These are phyloP conservation scores for Caenorhabditis virilis DNA, from an alignment of 2,888 invertebrate genomes.

Conservation along the genomic window DNA sequence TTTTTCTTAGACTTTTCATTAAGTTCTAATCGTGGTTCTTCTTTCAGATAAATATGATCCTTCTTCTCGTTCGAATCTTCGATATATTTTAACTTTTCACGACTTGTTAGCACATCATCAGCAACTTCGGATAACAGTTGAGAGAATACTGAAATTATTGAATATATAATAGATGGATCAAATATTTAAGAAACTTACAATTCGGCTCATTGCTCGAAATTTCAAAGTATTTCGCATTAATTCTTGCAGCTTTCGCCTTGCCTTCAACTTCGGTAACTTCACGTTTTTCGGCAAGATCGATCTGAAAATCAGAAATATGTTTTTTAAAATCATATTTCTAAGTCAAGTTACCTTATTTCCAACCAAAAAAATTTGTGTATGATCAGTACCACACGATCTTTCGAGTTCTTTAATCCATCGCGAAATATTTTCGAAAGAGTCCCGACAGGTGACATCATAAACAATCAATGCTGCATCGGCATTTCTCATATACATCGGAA, in stretches of 20 bases:
- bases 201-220: constrained; percentile 34
- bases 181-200: constrained; percentile 18
- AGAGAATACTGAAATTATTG: constrained; percentile 23
- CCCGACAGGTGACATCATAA: constrained; percentile 58
- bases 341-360: constrained; percentile 46
- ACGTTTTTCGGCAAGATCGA: constrained; percentile 44
- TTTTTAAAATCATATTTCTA: background rate
- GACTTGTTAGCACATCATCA: constrained; percentile 19
- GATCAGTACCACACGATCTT: constrained; percentile 42
- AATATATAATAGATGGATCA: too few relatives aligned
- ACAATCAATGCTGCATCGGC: constrained; percentile 58
- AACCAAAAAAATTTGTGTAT: constrained; percentile 48
- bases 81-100: constrained; percentile 7
- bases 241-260: constrained; percentile 44
- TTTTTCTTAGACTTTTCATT: constrained; percentile 6
- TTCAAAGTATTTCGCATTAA: constrained; percentile 57
- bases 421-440: constrained; percentile 56
- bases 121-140: constrained; percentile 23
- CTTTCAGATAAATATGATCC: constrained; percentile 10
- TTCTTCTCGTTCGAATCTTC: constrained; percentile 1
- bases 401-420: constrained; percentile 52
- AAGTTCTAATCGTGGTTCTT: constrained; percentile 10
- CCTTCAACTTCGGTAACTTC: constrained; percentile 56
- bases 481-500: constrained; percentile 64
- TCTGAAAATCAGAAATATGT: background rate